Base-by-base conservation (phyloP, 2,113 vertebrate species). In the Catharus minimus region DNA sequence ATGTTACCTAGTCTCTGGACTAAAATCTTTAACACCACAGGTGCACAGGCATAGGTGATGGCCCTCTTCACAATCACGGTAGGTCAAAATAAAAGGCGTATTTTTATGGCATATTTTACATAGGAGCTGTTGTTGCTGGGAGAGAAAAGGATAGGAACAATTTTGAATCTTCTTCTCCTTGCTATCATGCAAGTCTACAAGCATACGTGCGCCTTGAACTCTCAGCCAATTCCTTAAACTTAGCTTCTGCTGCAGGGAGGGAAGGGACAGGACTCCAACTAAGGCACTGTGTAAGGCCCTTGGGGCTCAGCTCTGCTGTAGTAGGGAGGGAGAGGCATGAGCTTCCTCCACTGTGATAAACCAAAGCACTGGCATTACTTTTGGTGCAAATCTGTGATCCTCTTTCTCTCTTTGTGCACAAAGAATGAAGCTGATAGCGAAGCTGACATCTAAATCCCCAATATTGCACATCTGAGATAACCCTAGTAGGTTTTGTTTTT, bases 381-480 rank as follows among this genome's bases (percentile, higher is more conserved):
- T 89, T 86, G 88, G 81, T 79, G 80, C 88, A 90, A 91, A 95
- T 65, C 82, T 93, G 79, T 86, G 92, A 94, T 92, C 69, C 71
- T 84, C 74, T 39, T 93, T 87, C 81, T 84, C 77, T 82, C 66
- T 91, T 88, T 90, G 73, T 74, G 73, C 71, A 86, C 83, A 78
- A 90, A 95, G 90, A 90, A 89, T 11, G 86, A 82, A 85, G 84
- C 91, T 89, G 84, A 92, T 90, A 95, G 93, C 0, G 0, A 91
- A 93, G 74, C 92, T 89, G 91, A 87, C 90, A 90, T 92, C 91
- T 92, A 89, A 94, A 95, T 95, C 89, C 86, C 82, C 73, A 60
- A 61, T 82, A 92, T 13, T 93, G 86, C 89, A 89, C 81, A 76
- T 90, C 84, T 87, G 89, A 95, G 92, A 92, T 93, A 95, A 95